Base-by-base conservation (phyloP, 2,797 vertebrate species). In the Gambelia wislizenii region DNA sequence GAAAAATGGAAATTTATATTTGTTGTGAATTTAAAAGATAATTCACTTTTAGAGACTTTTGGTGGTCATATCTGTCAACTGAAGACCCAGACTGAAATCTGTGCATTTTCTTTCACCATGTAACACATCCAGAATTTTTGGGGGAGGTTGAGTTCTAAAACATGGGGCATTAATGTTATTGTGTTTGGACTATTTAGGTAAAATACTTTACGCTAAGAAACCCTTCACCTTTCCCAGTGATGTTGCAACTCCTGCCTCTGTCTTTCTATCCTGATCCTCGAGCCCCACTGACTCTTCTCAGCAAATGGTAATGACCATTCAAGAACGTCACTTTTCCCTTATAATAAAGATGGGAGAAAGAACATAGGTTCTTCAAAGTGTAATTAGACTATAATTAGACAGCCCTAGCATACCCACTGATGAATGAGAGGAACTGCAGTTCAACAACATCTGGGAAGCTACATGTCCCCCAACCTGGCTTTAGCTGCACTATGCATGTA, bases 171-270 rank as follows among this genome's bases (percentile, higher is more conserved):
- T 95, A 92, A 96, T 72, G 67, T 27, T 82, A 14, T 82, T 93
- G 56, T 93, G 89, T 95, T 92, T 59, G 64, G 93, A 84, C 2
- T 49, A 1, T 94, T 90, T 91, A 99, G 99, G 98, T 99, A 87
- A 98, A 98, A 94, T 98, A 97, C 42, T 98, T 99, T 54, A 80
- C 96, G 85, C 95, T 99, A 95, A 98, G 98, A 97, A 99, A 99
- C 94, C 99, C 99, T 0, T 98, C 98, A 8, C 97, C 98, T 61
- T 97, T 97, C 89, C 98, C 98, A 33, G 97, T 99, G 91, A 98
- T 96, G n/a, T 91, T 99, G 91, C 99, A 99, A 96, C 98, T 99
- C 82, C 95, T 98, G 88, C 97, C 98, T 85, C 95, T 99, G 42
- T 98, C 98, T 86, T 94, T 97, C 64, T 99, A 99, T 93, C 98